These are phyloP conservation scores for Gavialis gangeticus DNA, from an alignment of 2,113 vertebrate genomes.

Conservation along the genomic window DNA sequence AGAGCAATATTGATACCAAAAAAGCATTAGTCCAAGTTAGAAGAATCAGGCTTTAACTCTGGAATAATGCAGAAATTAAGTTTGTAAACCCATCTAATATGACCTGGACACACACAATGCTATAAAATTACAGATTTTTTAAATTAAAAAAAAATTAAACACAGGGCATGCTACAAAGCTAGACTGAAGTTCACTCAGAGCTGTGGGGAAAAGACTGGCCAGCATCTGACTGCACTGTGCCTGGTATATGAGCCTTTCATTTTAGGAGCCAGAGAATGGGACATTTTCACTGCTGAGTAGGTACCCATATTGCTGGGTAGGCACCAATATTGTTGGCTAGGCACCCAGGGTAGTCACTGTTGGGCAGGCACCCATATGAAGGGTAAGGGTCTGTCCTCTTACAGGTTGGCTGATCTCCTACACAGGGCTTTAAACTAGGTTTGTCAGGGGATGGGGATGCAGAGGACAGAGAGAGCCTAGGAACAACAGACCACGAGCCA, in stretches of 20 bases:
- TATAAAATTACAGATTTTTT: neutral
- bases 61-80: neutral
- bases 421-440: too few species aligned
- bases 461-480: too few species aligned
- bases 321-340: too few species aligned
- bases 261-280: neutral
- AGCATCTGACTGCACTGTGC: constrained; percentile 28
- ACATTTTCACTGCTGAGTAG: too few species aligned
- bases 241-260: constrained; percentile 38
- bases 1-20: neutral
- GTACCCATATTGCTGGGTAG: too few species aligned
- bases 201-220: constrained; percentile 34
- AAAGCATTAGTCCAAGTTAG: neutral
- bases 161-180: constrained; percentile 3
- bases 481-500: too few species aligned
- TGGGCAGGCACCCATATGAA: too few species aligned
- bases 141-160: constrained; percentile 23
- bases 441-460: too few species aligned
- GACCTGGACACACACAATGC: neutral
- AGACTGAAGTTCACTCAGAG: constrained; percentile 37
- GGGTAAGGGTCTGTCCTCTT: too few species aligned
- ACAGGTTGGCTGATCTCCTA: too few species aligned
- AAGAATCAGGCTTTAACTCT: neutral
- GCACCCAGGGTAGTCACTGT: too few species aligned
- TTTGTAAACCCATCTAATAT: neutral